These are phyloP conservation scores for Cebus imitator DNA, from an alignment of 2,113 vertebrate species.

Conservation along the genomic window DNA sequence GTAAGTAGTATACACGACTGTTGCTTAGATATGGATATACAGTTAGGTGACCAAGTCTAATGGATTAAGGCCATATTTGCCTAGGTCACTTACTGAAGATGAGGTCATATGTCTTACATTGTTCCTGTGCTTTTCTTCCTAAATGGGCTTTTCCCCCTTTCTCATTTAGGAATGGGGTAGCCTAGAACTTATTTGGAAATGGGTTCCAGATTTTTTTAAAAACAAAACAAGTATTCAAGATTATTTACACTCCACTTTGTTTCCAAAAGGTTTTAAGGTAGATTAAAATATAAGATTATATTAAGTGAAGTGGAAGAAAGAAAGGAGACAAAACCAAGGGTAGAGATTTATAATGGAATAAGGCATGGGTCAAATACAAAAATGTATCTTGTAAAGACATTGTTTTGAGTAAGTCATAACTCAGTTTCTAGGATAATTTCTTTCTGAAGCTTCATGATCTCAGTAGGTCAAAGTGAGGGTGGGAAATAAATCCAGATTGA, in stretches of 20 bases:
- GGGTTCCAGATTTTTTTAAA: background rate
- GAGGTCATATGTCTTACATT: background rate
- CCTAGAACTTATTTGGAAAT: background rate
- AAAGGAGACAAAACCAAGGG: conserved; percentile 14
- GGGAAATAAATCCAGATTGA: background rate
- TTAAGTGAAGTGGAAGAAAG: conserved; percentile 47
- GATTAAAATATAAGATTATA: conserved; percentile 32
- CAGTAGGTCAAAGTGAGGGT: background rate
- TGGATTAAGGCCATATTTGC: background rate
- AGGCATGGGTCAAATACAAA: background rate
- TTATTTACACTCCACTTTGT: conserved; percentile 19
- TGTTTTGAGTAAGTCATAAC: background rate
- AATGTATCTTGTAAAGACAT: conserved; percentile 11
- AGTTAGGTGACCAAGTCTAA: background rate
- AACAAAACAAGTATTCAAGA: background rate
- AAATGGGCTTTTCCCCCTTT: background rate
- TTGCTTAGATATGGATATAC: background rate
- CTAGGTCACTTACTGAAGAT: background rate
- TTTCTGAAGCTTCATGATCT: conserved; percentile 33
- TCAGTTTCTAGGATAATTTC: conserved; percentile 50
- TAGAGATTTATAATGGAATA: background rate
- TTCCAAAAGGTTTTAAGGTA: conserved; percentile 36
- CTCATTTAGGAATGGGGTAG: background rate
- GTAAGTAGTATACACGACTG: background rate
- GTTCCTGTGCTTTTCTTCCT: background rate